These are phyloP conservation scores for Elgaria multicarinata DNA, from an alignment of 2,113 vertebrate species.

Conservation along the genomic window DNA sequence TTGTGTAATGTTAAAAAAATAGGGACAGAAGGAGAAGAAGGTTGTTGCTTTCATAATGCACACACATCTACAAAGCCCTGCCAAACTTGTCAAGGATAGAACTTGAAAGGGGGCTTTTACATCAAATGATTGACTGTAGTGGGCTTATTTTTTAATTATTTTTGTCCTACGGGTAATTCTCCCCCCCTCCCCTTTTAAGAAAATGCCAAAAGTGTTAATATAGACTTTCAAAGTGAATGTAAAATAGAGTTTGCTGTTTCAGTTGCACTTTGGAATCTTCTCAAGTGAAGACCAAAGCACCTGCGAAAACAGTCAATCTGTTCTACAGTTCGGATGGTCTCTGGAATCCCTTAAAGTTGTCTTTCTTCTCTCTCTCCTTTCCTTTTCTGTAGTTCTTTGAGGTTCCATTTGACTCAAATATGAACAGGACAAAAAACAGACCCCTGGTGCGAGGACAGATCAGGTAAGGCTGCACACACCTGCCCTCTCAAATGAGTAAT, in stretches of 20 bases:
- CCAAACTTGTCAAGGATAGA: not conserved
- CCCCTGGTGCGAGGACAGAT: constrained; percentile 96
- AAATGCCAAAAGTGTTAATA: constrained; percentile 43
- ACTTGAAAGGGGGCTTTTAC: not conserved
- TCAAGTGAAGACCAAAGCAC: constrained; percentile 45
- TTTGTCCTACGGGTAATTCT: constrained; percentile 54
- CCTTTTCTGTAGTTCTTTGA: constrained; percentile 92
- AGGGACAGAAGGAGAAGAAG: not conserved
- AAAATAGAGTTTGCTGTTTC: constrained; percentile 39
- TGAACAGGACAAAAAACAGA: constrained; percentile 98
- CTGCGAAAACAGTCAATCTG: constrained; percentile 39
- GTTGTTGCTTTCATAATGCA: not conserved
- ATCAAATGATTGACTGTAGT: constrained; percentile 1
- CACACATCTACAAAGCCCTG: not conserved
- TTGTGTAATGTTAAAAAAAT: not conserved
- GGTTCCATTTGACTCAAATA: constrained; percentile 98
- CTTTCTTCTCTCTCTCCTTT: constrained; percentile 36
- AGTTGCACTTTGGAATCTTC: constrained; percentile 13
- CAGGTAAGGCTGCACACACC: constrained; percentile 83
- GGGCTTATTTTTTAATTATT: not conserved
- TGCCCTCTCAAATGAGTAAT: constrained; percentile 16
- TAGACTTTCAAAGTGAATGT: constrained; percentile 49
- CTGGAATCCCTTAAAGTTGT: constrained; percentile 54
- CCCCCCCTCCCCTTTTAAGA: constrained; percentile 31
- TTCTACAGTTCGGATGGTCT: constrained; percentile 46